Conservation (phyloP, 2,888 invertebrate species). For the Drosophila anceps region DNA sequence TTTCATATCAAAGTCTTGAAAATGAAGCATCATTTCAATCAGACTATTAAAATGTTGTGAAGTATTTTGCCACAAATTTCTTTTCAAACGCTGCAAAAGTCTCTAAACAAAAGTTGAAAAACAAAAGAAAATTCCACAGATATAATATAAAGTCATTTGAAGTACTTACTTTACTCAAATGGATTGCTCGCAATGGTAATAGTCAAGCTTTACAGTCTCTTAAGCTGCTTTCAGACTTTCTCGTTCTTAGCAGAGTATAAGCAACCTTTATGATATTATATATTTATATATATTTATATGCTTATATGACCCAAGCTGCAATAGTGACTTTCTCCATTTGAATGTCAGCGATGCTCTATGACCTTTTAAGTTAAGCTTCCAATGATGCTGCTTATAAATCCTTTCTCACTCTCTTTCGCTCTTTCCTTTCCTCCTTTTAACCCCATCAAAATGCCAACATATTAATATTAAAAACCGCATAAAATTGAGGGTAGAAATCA, state of each 20-base stretch:
- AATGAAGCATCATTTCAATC: too few relatives aligned
- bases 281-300: background rate
- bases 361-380: conserved; percentile 5
- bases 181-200: background rate
- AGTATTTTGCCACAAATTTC: too few relatives aligned
- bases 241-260: background rate
- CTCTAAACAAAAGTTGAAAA: too few relatives aligned
- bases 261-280: background rate
- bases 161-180: background rate
- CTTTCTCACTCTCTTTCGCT: too few relatives aligned
- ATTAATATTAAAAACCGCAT: conserved; percentile 24
- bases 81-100: too few relatives aligned
- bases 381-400: background rate
- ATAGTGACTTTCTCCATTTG: conserved; percentile 1
- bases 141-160: background rate
- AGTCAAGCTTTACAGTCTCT: background rate
- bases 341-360: background rate
- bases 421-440: background rate
- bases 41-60: too few relatives aligned
- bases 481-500: conserved; percentile 9
- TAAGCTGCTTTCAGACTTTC: conserved; percentile 2
- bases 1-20: too few relatives aligned
- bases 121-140: background rate
- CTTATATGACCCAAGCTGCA: background rate
- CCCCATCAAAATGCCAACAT: background rate